Evolutionary conservation across 2,888 invertebrate genomes (phyloP).

Genomic region (Cancer borealis): DNA sequence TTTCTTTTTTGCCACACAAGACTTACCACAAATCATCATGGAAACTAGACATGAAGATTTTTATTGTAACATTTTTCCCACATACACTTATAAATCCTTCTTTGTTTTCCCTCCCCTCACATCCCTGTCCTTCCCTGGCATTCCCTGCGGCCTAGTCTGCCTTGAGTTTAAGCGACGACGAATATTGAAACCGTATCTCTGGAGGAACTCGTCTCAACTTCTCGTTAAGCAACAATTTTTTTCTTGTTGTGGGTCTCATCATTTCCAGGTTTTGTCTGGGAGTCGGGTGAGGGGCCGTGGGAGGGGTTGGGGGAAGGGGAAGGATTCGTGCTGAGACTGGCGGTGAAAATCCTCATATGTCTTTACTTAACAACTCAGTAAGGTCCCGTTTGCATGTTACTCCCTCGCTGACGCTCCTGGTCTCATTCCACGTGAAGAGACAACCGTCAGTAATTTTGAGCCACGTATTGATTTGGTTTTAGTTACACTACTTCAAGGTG

Average conservation of each 20-base stretch:
- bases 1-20: background rate
- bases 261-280: background rate
- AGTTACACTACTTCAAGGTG: background rate
- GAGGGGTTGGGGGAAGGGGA: background rate
- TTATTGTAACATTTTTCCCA: background rate
- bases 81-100: background rate
- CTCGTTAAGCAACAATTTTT: slow-evolving; percentile 1
- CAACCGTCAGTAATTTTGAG: background rate
- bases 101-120: background rate
- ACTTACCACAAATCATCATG: background rate
- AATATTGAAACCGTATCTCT: slow-evolving; percentile 34
- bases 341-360: background rate
- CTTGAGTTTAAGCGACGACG: background rate
- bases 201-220: slow-evolving; percentile 8
- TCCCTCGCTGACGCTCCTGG: background rate
- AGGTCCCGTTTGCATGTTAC: background rate
- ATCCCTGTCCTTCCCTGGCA: background rate
- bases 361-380: background rate
- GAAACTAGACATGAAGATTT: background rate
- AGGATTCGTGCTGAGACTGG: background rate
- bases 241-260: background rate
- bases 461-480: background rate
- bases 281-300: background rate
- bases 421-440: background rate
- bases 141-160: background rate